Conservation (phyloP, 2,797 vertebrate species). For the Nannoperca obscura region DNA sequence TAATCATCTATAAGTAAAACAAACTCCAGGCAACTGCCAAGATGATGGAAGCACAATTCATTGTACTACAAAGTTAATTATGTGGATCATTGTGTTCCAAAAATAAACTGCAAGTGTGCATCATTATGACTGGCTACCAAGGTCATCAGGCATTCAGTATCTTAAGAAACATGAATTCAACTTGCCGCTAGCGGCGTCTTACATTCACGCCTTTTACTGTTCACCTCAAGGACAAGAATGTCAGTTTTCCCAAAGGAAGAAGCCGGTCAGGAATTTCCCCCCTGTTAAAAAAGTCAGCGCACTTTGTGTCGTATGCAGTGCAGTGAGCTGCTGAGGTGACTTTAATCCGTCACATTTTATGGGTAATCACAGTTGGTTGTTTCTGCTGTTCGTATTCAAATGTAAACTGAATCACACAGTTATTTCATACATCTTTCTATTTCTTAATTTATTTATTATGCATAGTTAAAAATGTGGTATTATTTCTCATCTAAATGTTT, state of each 20-base stretch:
- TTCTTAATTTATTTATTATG: not conserved
- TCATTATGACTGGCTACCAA: slow-evolving; percentile 74
- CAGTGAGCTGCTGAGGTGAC: slow-evolving; percentile 49
- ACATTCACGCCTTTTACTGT: slow-evolving; percentile 53
- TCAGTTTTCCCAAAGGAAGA: slow-evolving; percentile 45
- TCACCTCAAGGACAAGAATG: slow-evolving; percentile 60
- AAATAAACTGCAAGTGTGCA: slow-evolving; percentile 75
- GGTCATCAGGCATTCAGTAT: slow-evolving; percentile 70
- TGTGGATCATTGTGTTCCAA: slow-evolving; percentile 71
- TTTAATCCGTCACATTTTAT: slow-evolving; percentile 43
- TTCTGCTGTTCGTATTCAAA: slow-evolving; percentile 35
- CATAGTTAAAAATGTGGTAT: not conserved
- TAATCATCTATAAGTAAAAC: slow-evolving; percentile 74
- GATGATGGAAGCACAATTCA: slow-evolving; percentile 70
- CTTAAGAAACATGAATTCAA: slow-evolving; percentile 58
- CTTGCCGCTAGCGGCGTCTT: slow-evolving; percentile 34
- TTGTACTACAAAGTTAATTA: slow-evolving; percentile 78
- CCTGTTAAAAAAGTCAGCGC: slow-evolving; percentile 46
- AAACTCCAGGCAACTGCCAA: slow-evolving; percentile 74
- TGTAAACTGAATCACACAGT: not conserved
- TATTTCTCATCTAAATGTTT: slow-evolving; percentile 13
- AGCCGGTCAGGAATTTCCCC: slow-evolving; percentile 35
- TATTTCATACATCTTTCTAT: not conserved
- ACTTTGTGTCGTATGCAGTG: slow-evolving; percentile 29
- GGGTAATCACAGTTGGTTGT: slow-evolving; percentile 15